Conservation (phyloP, 1,140 invertebrate species). For the Formica selysi region DNA sequence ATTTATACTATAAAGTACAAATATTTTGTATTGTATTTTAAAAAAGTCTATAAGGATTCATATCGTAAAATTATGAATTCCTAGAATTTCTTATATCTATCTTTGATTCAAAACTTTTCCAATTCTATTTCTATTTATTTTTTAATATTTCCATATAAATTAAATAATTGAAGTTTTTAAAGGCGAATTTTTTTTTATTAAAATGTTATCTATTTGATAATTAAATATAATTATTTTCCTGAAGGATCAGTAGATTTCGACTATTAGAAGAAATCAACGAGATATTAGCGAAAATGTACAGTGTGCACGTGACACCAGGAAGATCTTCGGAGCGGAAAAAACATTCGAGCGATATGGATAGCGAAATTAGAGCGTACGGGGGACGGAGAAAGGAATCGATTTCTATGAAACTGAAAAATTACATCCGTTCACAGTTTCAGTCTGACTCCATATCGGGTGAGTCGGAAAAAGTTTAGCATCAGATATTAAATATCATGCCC, state of each 20-base stretch:
- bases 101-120: not conserved
- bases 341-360: constrained; percentile 69
- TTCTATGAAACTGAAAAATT: constrained; percentile 77
- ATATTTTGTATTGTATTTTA: too few species aligned
- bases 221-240: not conserved
- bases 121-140: not conserved
- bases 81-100: not conserved
- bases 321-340: constrained; percentile 65
- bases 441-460: constrained; percentile 74
- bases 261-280: not conserved
- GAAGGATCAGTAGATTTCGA: not conserved
- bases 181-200: not conserved
- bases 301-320: constrained; percentile 78
- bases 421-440: constrained; percentile 79
- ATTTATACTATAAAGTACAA: not conserved
- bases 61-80: not conserved
- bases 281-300: constrained; percentile 76
- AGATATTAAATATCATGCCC: too few species aligned
- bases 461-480: constrained; percentile 52
- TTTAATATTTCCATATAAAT: not conserved
- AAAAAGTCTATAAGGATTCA: not conserved
- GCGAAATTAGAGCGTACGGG: constrained; percentile 72
- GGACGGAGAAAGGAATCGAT: constrained; percentile 77
- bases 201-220: not conserved
- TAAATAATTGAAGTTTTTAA: constrained; percentile 1